These are phyloP conservation scores for Trogon melanurus DNA, from an alignment of 2,113 vertebrate species.

Conservation along the genomic window DNA sequence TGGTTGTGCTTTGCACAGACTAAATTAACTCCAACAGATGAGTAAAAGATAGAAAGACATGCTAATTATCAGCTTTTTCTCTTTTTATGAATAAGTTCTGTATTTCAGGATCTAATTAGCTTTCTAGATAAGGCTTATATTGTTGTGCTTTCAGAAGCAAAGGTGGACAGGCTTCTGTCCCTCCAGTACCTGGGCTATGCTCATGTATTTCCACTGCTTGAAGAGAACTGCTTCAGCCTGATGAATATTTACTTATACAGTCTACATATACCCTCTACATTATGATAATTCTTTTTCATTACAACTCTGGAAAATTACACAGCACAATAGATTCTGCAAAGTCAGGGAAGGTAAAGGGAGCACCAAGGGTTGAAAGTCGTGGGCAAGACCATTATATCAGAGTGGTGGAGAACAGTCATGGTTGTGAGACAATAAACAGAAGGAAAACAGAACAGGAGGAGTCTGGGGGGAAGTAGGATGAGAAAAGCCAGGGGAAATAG, in stretches of 20 bases:
- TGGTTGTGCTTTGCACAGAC: background rate
- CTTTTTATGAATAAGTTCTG: background rate
- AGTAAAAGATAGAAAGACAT: constrained; percentile 20
- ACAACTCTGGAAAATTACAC: background rate
- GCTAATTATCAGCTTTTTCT: constrained; percentile 25
- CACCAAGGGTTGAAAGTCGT: background rate
- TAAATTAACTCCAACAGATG: constrained; percentile 24
- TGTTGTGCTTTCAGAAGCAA: background rate
- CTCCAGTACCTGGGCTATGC: background rate
- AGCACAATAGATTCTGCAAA: background rate
- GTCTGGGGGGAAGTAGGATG: background rate
- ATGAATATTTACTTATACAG: background rate
- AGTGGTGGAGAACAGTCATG: background rate
- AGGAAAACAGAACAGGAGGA: background rate
- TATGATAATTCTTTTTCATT: background rate
- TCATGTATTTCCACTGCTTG: background rate
- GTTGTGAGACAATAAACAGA: background rate
- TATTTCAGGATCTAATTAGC: background rate
- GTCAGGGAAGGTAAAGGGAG: background rate
- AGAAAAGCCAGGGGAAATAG: background rate
- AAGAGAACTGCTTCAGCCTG: background rate
- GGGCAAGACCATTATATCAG: background rate
- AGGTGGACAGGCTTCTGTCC: background rate
- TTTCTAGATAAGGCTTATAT: background rate
- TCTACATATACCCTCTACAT: background rate